Conservation (phyloP, 1,140 invertebrate genomes). For the Lepidurus packardi region DNA sequence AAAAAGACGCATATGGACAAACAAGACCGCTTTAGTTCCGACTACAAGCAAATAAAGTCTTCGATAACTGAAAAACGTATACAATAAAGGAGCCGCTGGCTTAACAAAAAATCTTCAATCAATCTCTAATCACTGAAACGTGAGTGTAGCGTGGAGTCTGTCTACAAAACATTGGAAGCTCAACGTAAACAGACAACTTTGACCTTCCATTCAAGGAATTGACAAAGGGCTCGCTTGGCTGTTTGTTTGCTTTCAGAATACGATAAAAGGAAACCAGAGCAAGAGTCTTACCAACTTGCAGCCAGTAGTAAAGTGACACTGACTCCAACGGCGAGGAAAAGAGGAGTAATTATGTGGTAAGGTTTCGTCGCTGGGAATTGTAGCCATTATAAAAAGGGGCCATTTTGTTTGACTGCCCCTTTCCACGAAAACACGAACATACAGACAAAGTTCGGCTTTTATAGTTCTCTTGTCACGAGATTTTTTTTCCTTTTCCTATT, state of each 20-base stretch:
- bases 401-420: too few relatives aligned
- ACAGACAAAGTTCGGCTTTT: too few relatives aligned
- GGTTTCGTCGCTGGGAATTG: too few relatives aligned
- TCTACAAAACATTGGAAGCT: neutral
- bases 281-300: neutral
- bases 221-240: neutral
- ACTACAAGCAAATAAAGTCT: slow-evolving; percentile 3
- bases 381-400: too few relatives aligned
- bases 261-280: slow-evolving; percentile 10
- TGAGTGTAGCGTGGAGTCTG: neutral
- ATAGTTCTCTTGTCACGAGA: too few relatives aligned
- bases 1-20: neutral
- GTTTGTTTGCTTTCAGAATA: neutral
- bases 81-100: neutral
- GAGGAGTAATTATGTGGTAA: too few relatives aligned
- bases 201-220: neutral
- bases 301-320: neutral
- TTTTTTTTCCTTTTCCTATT: too few relatives aligned
- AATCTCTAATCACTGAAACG: neutral
- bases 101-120: slow-evolving; percentile 10
- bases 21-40: neutral
- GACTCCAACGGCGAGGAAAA: too few relatives aligned
- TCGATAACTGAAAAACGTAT: neutral
- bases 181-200: neutral
- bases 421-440: too few relatives aligned